Evolutionary conservation across 2,888 invertebrate species (phyloP), one percentile per base, ranked within the genome.

Genomic region (Gastrophysa polygoni): DNA sequence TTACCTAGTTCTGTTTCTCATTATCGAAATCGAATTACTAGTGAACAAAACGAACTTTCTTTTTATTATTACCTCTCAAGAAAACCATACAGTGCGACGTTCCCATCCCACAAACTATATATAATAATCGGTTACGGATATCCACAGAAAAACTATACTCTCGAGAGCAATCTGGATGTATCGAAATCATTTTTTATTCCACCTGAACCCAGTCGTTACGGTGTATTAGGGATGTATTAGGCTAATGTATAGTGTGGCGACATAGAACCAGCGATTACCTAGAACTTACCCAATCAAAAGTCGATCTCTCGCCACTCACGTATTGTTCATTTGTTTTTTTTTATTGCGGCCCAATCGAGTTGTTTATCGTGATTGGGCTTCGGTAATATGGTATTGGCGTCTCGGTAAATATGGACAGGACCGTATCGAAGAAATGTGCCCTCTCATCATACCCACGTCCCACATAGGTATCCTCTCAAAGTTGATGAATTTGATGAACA

Each of bases 241-340:
- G 51, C 70, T 76, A 75, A 76, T 76, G 75, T 76, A 75, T 75
- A 76, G 75, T 74, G 75, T 73, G 75, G 76, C 72, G 68, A 66
- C 67, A 68, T 73, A 73, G 73, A 74, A 74, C 73, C 67, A 60
- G 68, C 74, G 69, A 71, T 75, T 75, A 76, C 52, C 61, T 64
- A 48, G 38, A 64, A 67, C 67, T 72, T 74, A 73, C 64, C 71
- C 74, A 73, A 75, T 74, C 75, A 73, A 69, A 72, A 72, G 66
- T 73, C 73, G 72, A 76, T 75, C 74, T 72, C 65, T 72, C 65
- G 61, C 68, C 55, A 68, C 67, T 76, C 76, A 76, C 75, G 75
- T 76, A 70, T 62, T 59, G 50, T 64, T 66, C 56, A 52, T 66
- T 68, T 63, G 63, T 60, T 63, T 69, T 62, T 54, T 54, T 64